phyloP scores from a whole-genome alignment of 2,797 vertebrate genomes.

The Epinephelus awoara region DNA sequence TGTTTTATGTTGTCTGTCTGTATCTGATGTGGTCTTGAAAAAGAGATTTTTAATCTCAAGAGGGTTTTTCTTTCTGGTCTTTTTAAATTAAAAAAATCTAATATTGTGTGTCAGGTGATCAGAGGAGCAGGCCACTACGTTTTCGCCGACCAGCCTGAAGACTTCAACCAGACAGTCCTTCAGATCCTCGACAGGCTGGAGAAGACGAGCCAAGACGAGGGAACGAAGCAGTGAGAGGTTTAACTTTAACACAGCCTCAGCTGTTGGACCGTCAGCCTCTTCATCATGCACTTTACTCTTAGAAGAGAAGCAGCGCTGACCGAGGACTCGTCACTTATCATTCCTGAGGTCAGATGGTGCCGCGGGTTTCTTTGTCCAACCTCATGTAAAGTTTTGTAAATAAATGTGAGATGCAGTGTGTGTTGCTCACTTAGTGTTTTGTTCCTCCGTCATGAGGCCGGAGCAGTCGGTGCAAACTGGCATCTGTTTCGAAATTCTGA shows the following conservation, averaged over 20 bases:
- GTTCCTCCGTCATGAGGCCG: neutral
- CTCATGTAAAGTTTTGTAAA: slow-evolving; percentile 68
- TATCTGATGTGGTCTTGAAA: too few relatives aligned
- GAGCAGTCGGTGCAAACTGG: neutral
- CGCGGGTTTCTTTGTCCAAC: neutral
- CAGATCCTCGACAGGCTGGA: slow-evolving; percentile 81
- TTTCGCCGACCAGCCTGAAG: slow-evolving; percentile 94
- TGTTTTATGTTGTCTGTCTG: too few relatives aligned
- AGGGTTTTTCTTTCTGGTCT: too few relatives aligned
- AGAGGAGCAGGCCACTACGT: slow-evolving; percentile 96
- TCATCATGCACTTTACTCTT: slow-evolving; percentile 59
- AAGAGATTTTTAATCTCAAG: too few relatives aligned
- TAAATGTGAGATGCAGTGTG: slow-evolving; percentile 53
- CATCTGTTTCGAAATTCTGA: slow-evolving; percentile 1
- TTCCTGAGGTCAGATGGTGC: slow-evolving; percentile 23
- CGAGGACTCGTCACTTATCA: slow-evolving; percentile 24
- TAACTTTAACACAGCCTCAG: neutral
- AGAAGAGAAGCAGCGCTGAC: slow-evolving; percentile 29
- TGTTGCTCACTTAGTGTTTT: neutral
- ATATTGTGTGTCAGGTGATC: slow-evolving; percentile 86
- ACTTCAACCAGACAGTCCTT: slow-evolving; percentile 94
- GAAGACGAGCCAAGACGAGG: slow-evolving; percentile 7
- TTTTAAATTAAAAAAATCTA: too few relatives aligned
- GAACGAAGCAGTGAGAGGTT: slow-evolving; percentile 8
- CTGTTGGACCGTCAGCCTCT: slow-evolving; percentile 33